A percentile compares a stretch with the other conserved stretches of the same genome.
Evolutionary conservation across 2,113 vertebrate genomes (phyloP).

Genomic region (Mesoclemmys tuberculata): DNA sequence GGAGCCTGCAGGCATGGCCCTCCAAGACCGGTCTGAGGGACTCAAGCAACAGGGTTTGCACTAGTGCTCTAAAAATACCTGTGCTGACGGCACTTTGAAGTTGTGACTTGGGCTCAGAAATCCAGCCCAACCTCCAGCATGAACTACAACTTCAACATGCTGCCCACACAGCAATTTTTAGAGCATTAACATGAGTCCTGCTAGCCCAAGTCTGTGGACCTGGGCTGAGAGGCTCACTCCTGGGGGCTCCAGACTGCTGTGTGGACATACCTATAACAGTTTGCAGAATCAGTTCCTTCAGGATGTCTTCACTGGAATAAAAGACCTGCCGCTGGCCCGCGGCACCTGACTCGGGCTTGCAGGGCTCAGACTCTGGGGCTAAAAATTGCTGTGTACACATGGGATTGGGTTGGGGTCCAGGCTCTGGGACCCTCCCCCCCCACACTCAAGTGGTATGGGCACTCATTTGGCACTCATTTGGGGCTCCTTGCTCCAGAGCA

Average conservation of each 20-base stretch:
- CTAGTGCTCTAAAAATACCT: too few relatives aligned
- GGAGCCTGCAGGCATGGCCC: too few relatives aligned
- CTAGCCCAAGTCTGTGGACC: neutral
- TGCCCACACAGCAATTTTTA: too few relatives aligned
- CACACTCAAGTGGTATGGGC: too few relatives aligned
- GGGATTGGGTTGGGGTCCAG: neutral
- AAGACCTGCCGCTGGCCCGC: neutral
- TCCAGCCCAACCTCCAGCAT: too few relatives aligned
- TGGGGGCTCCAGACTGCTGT: neutral
- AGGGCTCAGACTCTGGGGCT: neutral
- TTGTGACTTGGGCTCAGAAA: too few relatives aligned
- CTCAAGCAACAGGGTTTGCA: too few relatives aligned
- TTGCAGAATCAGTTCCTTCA: neutral
- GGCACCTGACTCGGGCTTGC: neutral
- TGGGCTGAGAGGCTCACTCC: neutral
- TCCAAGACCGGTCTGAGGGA: too few relatives aligned
- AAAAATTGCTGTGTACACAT: neutral
- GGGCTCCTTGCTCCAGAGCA: neutral
- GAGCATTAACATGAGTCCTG: too few relatives aligned
- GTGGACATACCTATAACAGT: accelerated
- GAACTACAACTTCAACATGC: too few relatives aligned
- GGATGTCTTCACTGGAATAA: neutral
- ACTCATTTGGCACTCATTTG: too few relatives aligned
- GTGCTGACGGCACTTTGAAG: too few relatives aligned
- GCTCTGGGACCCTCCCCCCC: neutral